Percentiles rank a stretch among this genome's conserved stretches.
These are phyloP conservation scores for Macaria liturata DNA, from an alignment of 2,888 invertebrate species.

Conservation along the genomic window DNA sequence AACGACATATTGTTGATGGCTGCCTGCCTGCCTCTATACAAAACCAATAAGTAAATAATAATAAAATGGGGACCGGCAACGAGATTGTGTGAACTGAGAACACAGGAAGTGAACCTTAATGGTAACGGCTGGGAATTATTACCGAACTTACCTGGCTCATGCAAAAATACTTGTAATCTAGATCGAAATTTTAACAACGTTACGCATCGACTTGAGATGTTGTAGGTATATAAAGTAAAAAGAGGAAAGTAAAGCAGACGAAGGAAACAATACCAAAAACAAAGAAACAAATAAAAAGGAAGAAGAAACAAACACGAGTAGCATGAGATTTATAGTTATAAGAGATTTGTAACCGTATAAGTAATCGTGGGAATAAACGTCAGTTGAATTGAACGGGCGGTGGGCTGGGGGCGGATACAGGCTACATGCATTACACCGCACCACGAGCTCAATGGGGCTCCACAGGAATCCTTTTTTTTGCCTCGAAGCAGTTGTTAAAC, in stretches of 20 bases:
- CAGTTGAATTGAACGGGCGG: slow-evolving; percentile 61
- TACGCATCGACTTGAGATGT: no score
- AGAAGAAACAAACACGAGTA: slow-evolving; percentile 21
- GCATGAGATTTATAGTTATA: slow-evolving; percentile 42
- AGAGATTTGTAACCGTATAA: slow-evolving; percentile 64
- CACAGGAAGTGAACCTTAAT: slow-evolving; percentile 73
- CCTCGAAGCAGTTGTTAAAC: slow-evolving; percentile 30
- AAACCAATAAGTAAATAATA: slow-evolving; percentile 79
- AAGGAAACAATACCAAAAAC: no score
- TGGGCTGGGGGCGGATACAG: slow-evolving; percentile 67
- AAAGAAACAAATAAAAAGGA: no score
- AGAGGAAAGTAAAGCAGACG: no score
- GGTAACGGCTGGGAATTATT: slow-evolving; percentile 48
- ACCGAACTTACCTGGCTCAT: slow-evolving; percentile 27
- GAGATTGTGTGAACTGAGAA: slow-evolving; percentile 70
- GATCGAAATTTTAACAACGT: no score
- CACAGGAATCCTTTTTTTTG: slow-evolving; percentile 45
- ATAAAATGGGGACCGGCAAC: slow-evolving; percentile 68
- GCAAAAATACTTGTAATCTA: slow-evolving; percentile 14
- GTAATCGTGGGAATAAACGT: slow-evolving; percentile 76
- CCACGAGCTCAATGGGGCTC: slow-evolving; percentile 62
- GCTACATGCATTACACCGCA: slow-evolving; percentile 61
- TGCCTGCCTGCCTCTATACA: slow-evolving; percentile 72
- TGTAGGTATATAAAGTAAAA: no score
- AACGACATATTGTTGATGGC: slow-evolving; percentile 79